Evolutionary conservation across 2,888 invertebrate genomes (phyloP).

Genomic region (Amaurobius ferox): DNA sequence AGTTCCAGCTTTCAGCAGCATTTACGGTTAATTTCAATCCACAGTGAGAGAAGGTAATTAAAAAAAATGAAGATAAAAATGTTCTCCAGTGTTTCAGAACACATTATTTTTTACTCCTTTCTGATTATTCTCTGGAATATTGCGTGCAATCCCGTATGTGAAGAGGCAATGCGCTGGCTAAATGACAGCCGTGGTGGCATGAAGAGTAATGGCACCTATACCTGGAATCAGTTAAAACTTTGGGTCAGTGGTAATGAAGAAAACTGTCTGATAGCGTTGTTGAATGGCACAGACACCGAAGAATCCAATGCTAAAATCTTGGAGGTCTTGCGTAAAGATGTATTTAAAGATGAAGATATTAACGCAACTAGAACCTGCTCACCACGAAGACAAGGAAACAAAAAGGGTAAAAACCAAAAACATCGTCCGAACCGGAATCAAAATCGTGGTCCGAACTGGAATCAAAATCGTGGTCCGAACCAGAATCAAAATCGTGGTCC

Average conservation of each 20-base stretch:
- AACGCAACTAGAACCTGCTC: not conserved
- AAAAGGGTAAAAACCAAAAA: constrained; percentile 10
- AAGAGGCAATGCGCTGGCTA: constrained; percentile 48
- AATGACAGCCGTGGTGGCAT: constrained; percentile 4
- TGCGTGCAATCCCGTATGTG: not conserved
- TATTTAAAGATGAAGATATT: constrained; percentile 20
- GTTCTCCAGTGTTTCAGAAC: not conserved
- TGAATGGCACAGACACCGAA: constrained; percentile 37
- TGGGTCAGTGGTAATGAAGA: constrained; percentile 56
- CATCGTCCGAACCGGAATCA: not conserved
- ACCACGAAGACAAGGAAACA: not conserved
- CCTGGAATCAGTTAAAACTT: constrained; percentile 42
- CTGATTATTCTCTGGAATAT: not conserved
- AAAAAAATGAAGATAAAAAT: too few species aligned
- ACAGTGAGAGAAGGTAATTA: too few species aligned
- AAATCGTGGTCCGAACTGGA: not conserved
- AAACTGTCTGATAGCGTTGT: constrained; percentile 31
- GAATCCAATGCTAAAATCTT: constrained; percentile 17
- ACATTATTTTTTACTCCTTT: not conserved
- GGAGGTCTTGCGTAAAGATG: constrained; percentile 35
- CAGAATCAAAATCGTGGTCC: too few species aligned
- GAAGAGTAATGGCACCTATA: constrained; percentile 19
- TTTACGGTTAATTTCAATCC: too few species aligned
- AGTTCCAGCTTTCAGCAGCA: too few species aligned
- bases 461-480: not conserved